Conservation (phyloP, 1,140 invertebrate species). For the roundworm (Caenorhabditis elegans) region DNA sequence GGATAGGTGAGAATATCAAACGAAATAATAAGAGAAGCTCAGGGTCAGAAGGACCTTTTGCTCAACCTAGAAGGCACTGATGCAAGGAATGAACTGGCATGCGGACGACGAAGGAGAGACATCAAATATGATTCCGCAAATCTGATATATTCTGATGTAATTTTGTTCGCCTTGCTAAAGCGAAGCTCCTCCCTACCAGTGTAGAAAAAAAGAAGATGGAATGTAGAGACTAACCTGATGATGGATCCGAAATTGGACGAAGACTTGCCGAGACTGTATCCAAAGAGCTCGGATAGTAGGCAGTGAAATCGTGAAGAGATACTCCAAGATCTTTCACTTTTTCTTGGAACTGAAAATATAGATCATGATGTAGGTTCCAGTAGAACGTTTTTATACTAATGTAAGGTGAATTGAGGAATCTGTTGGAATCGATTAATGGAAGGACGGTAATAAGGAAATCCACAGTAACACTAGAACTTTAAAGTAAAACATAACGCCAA, state of each 20-base stretch:
- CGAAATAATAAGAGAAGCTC: not conserved
- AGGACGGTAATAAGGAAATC: no score
- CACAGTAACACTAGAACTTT: no score
- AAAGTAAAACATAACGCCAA: no score
- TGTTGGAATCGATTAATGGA: no score
- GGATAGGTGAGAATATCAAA: not conserved
- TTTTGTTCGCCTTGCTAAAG: not conserved
- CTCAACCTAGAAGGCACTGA: not conserved
- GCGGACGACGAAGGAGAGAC: not conserved
- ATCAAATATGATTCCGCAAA: conserved; percentile 32
- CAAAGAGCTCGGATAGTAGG: conserved; percentile 27
- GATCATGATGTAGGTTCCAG: not conserved
- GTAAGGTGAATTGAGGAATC: no score
- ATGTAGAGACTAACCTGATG: conserved; percentile 16
- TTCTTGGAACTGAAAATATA: conserved; percentile 30
- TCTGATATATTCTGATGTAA: conserved; percentile 29
- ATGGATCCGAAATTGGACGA: conserved; percentile 30
- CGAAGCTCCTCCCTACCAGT: not conserved
- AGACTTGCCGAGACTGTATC: conserved; percentile 35
- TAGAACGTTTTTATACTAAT: no score
- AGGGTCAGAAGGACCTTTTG: no score
- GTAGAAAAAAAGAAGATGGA: not conserved
- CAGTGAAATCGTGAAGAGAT: conserved; percentile 37
- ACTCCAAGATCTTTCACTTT: conserved; percentile 40
- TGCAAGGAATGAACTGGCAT: not conserved